Evolutionary conservation across 2,888 invertebrate genomes (phyloP), one percentile per base, ranked within the genome.

Genomic region (Drosophila barbarae): DNA sequence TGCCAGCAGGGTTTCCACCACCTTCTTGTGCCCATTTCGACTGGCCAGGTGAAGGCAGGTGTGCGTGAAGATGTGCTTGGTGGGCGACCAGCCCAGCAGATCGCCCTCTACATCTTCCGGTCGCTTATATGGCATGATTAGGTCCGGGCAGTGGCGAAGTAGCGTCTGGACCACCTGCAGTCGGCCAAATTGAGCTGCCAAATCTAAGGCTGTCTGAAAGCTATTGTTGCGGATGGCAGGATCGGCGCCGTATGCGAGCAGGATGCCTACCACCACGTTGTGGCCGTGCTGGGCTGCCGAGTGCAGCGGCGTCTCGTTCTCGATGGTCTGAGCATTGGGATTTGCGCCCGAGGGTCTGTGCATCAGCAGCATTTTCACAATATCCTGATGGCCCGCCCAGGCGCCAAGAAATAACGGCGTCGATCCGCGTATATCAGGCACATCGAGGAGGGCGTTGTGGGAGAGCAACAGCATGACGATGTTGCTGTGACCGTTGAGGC

Each of bases 231-330:
- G 93, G 85, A 97, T 93, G 73, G 94, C 93, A 41, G 97, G 96
- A 91, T 98, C 96, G 83, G 96, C 96, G 63, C 95, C 94, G 86
- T 94, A 93, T 83, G 95, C 93, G 76, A 98, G 90, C 73, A 98
- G 92, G 85, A 95, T 93, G 70, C 93, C 92, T 51, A 98, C 95
- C 54, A 96, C 95, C 57, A 93, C 93, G 69, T 94, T 94, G 90
- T 96, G 96, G 5, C 97, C 98, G 89, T 96, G 97, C 89, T 97
- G 96, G 13, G 97, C 95, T 2, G 97, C 97, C 89, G 95, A 96
- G 86, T 98, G 95, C 77, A 98, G 91, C 8, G 98, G 95, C 52
- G 98, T 97, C 89, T 98, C 97, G 86, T 95, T 95, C 88, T 96
- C 86, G 21, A 77, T 83, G 1, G 86, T 87, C 61, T 87, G 93